phyloP scores from a whole-genome alignment of 2,888 invertebrate genomes.

The Hyposoter didymator region DNA sequence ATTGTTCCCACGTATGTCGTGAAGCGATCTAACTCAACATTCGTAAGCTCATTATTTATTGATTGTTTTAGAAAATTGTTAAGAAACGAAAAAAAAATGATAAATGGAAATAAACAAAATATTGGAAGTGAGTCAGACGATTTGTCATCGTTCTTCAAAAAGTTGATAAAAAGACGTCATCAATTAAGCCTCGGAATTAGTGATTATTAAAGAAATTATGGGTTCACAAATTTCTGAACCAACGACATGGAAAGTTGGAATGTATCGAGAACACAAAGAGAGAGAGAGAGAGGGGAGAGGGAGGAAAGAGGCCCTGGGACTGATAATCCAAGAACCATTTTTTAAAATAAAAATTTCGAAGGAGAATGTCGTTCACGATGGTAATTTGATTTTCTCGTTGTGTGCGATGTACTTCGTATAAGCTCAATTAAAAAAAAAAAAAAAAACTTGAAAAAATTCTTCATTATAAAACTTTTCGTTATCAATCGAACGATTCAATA shows the following conservation, averaged over 20 bases:
- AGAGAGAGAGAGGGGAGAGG: slow-evolving; percentile 18
- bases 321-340: slow-evolving; percentile 58
- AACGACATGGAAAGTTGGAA: slow-evolving; percentile 15
- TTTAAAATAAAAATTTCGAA: slow-evolving; percentile 60
- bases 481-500: neutral
- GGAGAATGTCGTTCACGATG: slow-evolving; percentile 40
- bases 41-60: slow-evolving; percentile 1
- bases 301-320: slow-evolving; percentile 47
- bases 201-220: slow-evolving; percentile 14
- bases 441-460: neutral
- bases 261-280: slow-evolving; percentile 17
- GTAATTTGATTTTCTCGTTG: slow-evolving; percentile 30
- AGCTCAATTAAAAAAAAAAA: no score
- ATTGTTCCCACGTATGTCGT: slow-evolving; percentile 33
- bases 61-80: slow-evolving; percentile 25
- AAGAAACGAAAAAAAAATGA: slow-evolving; percentile 9
- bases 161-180: slow-evolving; percentile 1
- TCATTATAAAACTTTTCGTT: neutral
- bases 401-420: neutral
- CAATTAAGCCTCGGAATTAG: slow-evolving; percentile 26
- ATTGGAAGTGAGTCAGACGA: slow-evolving; percentile 17
- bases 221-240: slow-evolving; percentile 32
- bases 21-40: neutral
- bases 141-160: slow-evolving; percentile 25
- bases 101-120: slow-evolving; percentile 9